Evolutionary conservation across 2,797 vertebrate species (phyloP).

Genomic region (Loriculus beryllinus): DNA sequence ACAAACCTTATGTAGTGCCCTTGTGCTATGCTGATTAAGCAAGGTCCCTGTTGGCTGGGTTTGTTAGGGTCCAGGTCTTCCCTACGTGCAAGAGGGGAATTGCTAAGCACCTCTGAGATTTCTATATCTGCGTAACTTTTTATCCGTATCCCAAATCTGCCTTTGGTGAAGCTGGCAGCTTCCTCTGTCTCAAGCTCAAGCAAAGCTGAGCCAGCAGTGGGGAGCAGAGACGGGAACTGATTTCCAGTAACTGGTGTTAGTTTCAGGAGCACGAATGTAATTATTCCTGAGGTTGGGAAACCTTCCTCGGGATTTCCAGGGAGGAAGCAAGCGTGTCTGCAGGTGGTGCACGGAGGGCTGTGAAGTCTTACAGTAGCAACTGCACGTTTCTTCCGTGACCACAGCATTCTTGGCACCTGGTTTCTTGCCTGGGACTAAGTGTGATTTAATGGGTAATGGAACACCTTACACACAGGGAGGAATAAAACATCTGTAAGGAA

Average conservation of each 20-base stretch:
- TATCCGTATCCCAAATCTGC: not conserved
- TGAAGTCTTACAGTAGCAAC: not conserved
- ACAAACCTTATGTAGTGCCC: not conserved
- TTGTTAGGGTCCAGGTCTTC: not conserved
- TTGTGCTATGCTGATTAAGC: not conserved
- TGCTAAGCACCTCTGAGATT: not conserved
- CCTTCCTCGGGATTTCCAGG: not conserved
- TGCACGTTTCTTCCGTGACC: not conserved
- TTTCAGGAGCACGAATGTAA: not conserved
- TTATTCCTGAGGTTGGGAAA: not conserved
- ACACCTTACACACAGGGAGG: not conserved
- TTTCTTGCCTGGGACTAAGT: not conserved
- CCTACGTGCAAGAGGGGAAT: not conserved
- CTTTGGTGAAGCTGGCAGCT: not conserved
- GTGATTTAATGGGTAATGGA: not conserved
- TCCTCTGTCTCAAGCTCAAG: not conserved
- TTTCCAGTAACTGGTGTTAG: not conserved
- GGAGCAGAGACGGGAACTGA: not conserved
- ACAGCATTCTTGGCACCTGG: not conserved
- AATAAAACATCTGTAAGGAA: not conserved
- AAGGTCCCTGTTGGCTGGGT: not conserved
- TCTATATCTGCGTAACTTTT: not conserved
- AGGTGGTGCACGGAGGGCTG: not conserved
- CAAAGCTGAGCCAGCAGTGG: not conserved
- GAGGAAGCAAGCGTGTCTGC: rapidly evolving